These are phyloP conservation scores for Sphenopsis melanotis DNA, from an alignment of 2,797 vertebrate genomes.

Conservation along the genomic window DNA sequence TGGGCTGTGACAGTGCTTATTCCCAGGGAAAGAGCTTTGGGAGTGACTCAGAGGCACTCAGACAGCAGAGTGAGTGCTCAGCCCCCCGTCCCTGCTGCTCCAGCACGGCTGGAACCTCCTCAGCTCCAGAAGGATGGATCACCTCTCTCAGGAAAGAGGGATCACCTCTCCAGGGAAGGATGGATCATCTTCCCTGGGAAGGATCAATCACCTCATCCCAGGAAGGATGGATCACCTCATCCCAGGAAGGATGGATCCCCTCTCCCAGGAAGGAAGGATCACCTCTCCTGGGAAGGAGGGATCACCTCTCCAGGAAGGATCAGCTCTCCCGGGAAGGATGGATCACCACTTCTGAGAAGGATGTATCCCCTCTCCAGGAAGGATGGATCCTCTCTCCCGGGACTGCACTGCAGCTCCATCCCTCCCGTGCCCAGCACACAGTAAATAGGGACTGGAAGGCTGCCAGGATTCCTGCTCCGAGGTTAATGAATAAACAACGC, in stretches of 20 bases:
- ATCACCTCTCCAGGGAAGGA: background rate
- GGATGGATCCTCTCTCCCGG: background rate
- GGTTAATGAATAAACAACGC: slow-evolving; percentile 51
- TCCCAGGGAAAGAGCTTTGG: background rate
- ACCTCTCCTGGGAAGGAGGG: no score
- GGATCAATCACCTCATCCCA: no score
- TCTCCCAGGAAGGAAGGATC: background rate
- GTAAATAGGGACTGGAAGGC: background rate
- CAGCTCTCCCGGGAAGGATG: no score
- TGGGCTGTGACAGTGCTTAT: accelerated
- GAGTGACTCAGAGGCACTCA: background rate
- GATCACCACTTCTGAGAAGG: accelerated
- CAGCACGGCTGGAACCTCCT: accelerated
- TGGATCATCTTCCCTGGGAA: accelerated
- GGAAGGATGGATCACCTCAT: background rate
- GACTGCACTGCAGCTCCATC: background rate
- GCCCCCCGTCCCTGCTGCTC: accelerated
- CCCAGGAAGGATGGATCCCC: no score
- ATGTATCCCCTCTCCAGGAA: background rate
- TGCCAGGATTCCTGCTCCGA: background rate
- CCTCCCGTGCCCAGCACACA: background rate
- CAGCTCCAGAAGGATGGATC: background rate
- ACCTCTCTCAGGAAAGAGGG: no score
- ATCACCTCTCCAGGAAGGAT: no score
- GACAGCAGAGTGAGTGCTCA: background rate